phyloP scores from a whole-genome alignment of 2,113 vertebrate genomes.

The Casuarius casuarius region DNA sequence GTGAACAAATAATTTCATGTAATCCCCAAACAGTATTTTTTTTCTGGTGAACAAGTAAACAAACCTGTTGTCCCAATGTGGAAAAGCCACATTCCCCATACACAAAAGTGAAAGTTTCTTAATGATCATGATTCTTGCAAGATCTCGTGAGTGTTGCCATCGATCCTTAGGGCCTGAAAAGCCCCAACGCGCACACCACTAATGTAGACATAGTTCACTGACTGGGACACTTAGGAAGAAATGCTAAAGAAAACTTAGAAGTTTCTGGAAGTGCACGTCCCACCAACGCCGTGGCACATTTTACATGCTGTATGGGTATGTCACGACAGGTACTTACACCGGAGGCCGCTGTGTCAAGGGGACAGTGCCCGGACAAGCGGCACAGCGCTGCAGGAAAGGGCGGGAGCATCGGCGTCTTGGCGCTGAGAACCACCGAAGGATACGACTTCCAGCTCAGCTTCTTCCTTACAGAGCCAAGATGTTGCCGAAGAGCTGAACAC shows the following conservation, averaged over 20 bases:
- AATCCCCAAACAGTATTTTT: background rate
- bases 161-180: too few species aligned
- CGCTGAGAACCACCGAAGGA: background rate
- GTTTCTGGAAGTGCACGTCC: background rate
- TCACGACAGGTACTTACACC: background rate
- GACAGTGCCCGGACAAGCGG: background rate
- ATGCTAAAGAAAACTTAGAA: background rate
- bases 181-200: background rate
- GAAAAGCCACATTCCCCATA: rapidly evolving
- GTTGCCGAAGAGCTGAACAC: background rate
- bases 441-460: background rate
- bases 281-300: background rate
- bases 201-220: rapidly evolving
- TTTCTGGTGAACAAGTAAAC: background rate
- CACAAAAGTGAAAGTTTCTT: background rate
- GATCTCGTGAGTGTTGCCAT: background rate
- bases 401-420: too few species aligned
- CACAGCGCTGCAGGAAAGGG: background rate
- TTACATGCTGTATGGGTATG: background rate
- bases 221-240: background rate
- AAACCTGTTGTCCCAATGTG: background rate
- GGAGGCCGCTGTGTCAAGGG: background rate
- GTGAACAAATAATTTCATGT: background rate
- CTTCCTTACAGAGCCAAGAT: background rate
- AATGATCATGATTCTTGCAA: background rate